Conservation (phyloP, 2,113 vertebrate genomes). For the Myodes glareolus region DNA sequence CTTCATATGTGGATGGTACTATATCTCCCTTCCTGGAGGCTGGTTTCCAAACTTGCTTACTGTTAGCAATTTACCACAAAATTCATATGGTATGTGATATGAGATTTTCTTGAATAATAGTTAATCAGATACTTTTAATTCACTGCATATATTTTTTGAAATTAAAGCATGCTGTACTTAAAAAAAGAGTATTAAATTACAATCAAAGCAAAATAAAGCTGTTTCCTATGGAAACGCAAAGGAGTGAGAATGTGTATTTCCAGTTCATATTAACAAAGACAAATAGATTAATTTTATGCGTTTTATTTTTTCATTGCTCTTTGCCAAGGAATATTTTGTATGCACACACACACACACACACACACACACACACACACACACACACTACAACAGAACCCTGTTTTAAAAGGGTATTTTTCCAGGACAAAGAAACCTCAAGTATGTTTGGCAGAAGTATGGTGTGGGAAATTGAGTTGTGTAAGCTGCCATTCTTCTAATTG, state of each 20-base stretch:
- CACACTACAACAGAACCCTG: not conserved
- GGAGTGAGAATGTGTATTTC: constrained; percentile 28
- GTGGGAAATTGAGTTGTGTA: constrained; percentile 38
- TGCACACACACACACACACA: too few relatives aligned
- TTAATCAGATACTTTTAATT: constrained; percentile 76
- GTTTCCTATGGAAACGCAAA: constrained; percentile 48
- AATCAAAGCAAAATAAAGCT: constrained; percentile 68
- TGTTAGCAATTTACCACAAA: constrained; percentile 70
- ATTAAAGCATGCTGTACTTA: constrained; percentile 68
- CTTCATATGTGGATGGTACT: constrained; percentile 58
- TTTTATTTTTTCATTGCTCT: constrained; percentile 33
- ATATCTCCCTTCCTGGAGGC: constrained; percentile 55
- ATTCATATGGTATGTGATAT: constrained; percentile 62
- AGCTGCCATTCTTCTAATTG: constrained; percentile 56
- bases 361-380: not conserved
- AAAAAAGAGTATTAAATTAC: constrained; percentile 66
- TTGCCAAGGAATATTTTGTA: constrained; percentile 26
- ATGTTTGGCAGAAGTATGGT: constrained; percentile 53
- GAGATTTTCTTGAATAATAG: constrained; percentile 62
- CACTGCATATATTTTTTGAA: constrained; percentile 73
- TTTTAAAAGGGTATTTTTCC: constrained; percentile 63
- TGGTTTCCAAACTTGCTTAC: constrained; percentile 68
- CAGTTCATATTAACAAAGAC: constrained; percentile 66
- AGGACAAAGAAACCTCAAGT: constrained; percentile 45
- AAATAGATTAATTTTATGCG: constrained; percentile 73